Evolutionary conservation across 2,888 invertebrate species (phyloP).

Genomic region (Lysandra coridon): DNA sequence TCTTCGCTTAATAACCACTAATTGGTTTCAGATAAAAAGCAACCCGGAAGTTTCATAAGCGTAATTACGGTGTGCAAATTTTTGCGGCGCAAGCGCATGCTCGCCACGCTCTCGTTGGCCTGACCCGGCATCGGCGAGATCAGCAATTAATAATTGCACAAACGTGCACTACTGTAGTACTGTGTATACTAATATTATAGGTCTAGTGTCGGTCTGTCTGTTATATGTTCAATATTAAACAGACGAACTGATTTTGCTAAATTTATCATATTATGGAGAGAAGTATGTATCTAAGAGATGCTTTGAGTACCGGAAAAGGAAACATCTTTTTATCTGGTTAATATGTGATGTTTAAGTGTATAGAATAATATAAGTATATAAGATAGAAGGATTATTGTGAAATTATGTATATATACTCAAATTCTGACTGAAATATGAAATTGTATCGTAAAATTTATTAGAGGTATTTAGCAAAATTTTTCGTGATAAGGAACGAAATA

Average conservation of each 20-base stretch:
- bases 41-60: conserved; percentile 20
- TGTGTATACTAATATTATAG: not conserved
- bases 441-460: too few species aligned
- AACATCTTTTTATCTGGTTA: too few species aligned
- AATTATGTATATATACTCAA: too few species aligned
- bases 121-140: conserved; percentile 51
- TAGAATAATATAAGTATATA: too few species aligned
- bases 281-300: too few species aligned
- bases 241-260: not conserved
- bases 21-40: conserved; percentile 20
- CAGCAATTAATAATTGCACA: conserved; percentile 55
- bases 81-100: conserved; percentile 31
- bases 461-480: too few species aligned
- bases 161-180: conserved; percentile 37
- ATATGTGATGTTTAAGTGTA: too few species aligned
- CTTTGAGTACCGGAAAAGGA: too few species aligned
- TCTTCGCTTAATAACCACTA: not conserved
- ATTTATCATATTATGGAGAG: too few species aligned
- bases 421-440: too few species aligned
- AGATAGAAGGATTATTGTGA: too few species aligned
- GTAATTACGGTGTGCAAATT: conserved; percentile 29
- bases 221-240: not conserved
- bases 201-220: not conserved
- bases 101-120: conserved; percentile 55
- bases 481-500: too few species aligned